phyloP scores from a whole-genome alignment of 1,140 invertebrate genomes.

The Aphelenchoides fujianensis region DNA sequence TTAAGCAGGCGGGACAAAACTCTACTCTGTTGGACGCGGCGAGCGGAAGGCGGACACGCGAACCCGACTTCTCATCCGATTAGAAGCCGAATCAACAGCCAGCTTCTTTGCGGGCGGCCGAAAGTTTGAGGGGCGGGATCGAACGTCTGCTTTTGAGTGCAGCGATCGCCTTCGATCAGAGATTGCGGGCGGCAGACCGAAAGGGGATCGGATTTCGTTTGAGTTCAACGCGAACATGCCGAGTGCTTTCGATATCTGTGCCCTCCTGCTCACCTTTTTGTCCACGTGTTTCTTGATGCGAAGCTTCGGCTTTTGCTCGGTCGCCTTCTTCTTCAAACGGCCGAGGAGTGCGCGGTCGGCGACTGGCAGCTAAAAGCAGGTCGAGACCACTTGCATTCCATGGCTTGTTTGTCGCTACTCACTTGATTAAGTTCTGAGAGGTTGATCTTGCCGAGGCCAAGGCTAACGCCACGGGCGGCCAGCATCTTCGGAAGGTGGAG shows the following conservation, averaged over 20 bases:
- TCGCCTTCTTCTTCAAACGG: conserved; percentile 44
- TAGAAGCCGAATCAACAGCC: too few relatives aligned
- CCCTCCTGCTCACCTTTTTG: conserved; percentile 44
- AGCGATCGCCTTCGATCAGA: neutral
- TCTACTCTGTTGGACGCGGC: neutral
- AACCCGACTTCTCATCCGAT: neutral
- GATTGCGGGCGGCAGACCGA: too few relatives aligned
- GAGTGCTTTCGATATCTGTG: neutral
- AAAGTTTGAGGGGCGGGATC: neutral
- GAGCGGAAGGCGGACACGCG: neutral
- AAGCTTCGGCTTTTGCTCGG: conserved; percentile 33
- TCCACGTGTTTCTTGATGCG: conserved; percentile 54
- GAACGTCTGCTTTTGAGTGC: conserved; percentile 5
- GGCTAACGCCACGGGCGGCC: conserved; percentile 52
- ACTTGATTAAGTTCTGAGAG: conserved; percentile 56
- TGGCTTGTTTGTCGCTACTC: too few relatives aligned
- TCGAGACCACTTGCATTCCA: neutral
- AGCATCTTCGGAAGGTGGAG: conserved; percentile 55
- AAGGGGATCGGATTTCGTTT: too few relatives aligned
- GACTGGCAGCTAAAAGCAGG: conserved; percentile 32
- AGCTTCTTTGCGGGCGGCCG: too few relatives aligned
- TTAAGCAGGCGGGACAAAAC: neutral
- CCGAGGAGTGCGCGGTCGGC: conserved; percentile 39
- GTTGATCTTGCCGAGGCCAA: conserved; percentile 56
- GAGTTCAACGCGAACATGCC: neutral